phyloP scores from a whole-genome alignment of 2,113 vertebrate species.

The Oryzias celebensis region DNA sequence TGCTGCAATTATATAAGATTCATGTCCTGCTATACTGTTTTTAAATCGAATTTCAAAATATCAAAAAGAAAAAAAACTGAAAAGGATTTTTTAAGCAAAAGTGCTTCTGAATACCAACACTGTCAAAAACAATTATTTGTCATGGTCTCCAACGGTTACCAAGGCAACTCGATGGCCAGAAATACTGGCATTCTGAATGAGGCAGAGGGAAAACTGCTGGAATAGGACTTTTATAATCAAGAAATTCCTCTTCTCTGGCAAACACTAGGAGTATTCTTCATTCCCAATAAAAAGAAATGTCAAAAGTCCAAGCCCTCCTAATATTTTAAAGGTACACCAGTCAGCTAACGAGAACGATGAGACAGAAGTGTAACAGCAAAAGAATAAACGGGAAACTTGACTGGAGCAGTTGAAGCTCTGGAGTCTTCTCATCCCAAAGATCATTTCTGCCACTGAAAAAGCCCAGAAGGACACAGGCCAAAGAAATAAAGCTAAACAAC shows the following conservation, averaged over 20 bases:
- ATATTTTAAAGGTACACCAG: slow-evolving; percentile 35
- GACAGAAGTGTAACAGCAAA: slow-evolving; percentile 9
- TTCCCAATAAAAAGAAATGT: no score
- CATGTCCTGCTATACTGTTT: neutral
- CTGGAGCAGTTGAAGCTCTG: slow-evolving; percentile 25
- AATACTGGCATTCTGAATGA: neutral
- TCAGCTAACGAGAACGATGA: slow-evolving; percentile 8
- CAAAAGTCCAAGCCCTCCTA: slow-evolving; percentile 10
- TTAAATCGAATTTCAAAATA: neutral
- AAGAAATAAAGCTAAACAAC: slow-evolving; percentile 23
- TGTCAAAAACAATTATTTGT: neutral
- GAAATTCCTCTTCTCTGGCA: no score
- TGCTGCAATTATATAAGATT: neutral
- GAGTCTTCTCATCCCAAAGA: slow-evolving; percentile 9
- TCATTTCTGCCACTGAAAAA: slow-evolving; percentile 26
- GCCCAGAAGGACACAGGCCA: slow-evolving; percentile 15
- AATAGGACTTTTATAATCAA: no score
- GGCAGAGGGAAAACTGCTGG: no score
- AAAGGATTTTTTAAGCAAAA: slow-evolving; percentile 17
- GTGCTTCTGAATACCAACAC: slow-evolving; percentile 29
- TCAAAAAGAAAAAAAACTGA: slow-evolving; percentile 5
- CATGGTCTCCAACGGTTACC: slow-evolving; percentile 6
- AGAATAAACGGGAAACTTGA: slow-evolving; percentile 6
- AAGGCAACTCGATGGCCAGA: neutral
- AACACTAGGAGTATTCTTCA: no score